A percentile compares a stretch with the other conserved stretches of the same genome.
Evolutionary conservation across 2,113 vertebrate species (phyloP).

Genomic region (Plotosus lineatus): DNA sequence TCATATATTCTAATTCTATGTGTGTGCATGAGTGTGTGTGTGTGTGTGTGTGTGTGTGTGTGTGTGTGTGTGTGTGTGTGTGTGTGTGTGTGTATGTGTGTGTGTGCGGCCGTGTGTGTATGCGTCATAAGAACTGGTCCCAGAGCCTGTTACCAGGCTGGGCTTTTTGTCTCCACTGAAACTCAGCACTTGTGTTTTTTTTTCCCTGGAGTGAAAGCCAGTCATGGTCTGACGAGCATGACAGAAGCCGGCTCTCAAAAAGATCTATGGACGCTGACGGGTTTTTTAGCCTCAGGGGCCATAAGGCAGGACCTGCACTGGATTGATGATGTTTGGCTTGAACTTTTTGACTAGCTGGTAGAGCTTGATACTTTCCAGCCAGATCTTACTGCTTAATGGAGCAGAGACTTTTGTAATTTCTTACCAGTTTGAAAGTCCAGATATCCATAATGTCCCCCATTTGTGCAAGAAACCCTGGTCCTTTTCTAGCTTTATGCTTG

Average conservation of each 20-base stretch:
- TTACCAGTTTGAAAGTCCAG: neutral
- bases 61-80: slow-evolving; percentile 10
- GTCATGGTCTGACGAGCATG: slow-evolving; percentile 46
- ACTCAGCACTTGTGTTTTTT: slow-evolving; percentile 54
- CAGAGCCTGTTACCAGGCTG: slow-evolving; percentile 22
- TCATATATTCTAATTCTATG: slow-evolving; percentile 33
- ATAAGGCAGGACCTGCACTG: slow-evolving; percentile 30
- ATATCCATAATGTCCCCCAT: neutral
- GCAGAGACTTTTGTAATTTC: neutral
- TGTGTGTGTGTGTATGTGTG: slow-evolving; percentile 20
- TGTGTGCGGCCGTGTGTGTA: slow-evolving; percentile 11
- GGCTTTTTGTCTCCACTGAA: slow-evolving; percentile 46
- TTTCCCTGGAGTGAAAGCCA: slow-evolving; percentile 36
- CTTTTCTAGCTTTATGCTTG: slow-evolving; percentile 8
- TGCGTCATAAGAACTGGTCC: slow-evolving; percentile 16
- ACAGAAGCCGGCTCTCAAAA: slow-evolving; percentile 36
- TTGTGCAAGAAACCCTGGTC: neutral
- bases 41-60: slow-evolving; percentile 28
- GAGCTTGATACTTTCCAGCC: slow-evolving; percentile 20
- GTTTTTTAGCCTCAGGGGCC: slow-evolving; percentile 41
- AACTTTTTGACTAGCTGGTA: slow-evolving; percentile 16
- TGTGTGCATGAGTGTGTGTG: slow-evolving; percentile 14
- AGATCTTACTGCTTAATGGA: slow-evolving; percentile 10
- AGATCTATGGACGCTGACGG: slow-evolving; percentile 45
- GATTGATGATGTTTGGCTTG: slow-evolving; percentile 36